Percentiles rank a stretch among this genome's conserved stretches.
phyloP scores from a whole-genome alignment of 2,888 invertebrate species.

The Lasioglossum marginatum region DNA sequence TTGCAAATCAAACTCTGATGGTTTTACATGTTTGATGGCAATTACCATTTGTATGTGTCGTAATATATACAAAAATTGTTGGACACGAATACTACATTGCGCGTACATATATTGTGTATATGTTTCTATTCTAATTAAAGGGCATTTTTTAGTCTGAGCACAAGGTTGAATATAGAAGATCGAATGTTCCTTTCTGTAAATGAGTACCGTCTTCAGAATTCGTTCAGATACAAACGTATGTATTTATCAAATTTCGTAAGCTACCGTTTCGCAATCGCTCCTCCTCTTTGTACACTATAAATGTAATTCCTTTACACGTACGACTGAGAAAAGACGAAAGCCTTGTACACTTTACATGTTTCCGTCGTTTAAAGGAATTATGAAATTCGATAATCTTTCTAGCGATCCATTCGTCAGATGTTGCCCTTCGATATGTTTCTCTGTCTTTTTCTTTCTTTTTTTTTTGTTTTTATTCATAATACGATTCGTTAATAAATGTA shows the following conservation, averaged over 20 bases:
- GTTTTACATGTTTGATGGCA: slow-evolving; percentile 36
- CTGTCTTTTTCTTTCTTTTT: not conserved
- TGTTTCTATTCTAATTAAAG: slow-evolving; percentile 30
- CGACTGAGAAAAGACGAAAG: slow-evolving; percentile 9
- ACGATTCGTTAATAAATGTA: slow-evolving; percentile 62
- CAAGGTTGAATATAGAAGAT: slow-evolving; percentile 33
- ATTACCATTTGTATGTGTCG: slow-evolving; percentile 40
- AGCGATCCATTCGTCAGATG: slow-evolving; percentile 32
- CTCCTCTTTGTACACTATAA: slow-evolving; percentile 14
- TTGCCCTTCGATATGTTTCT: slow-evolving; percentile 36
- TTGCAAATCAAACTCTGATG: slow-evolving; percentile 41
- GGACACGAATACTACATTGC: slow-evolving; percentile 19
- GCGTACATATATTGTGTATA: slow-evolving; percentile 16
- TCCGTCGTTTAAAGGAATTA: slow-evolving; percentile 47
- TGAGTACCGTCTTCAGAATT: slow-evolving; percentile 31
- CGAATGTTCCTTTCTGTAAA: slow-evolving; percentile 49
- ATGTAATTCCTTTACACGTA: slow-evolving; percentile 39
- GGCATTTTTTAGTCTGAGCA: slow-evolving; percentile 43
- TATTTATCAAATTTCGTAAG: slow-evolving; percentile 17
- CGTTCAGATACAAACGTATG: slow-evolving; percentile 25
- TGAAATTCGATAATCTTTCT: slow-evolving; percentile 28
- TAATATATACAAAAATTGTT: slow-evolving; percentile 25
- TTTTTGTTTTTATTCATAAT: slow-evolving; percentile 62
- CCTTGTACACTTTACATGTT: not conserved
- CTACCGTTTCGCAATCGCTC: slow-evolving; percentile 20